These are phyloP conservation scores for Melanotaenia nigrans DNA, from an alignment of 2,797 vertebrate genomes.

Conservation along the genomic window DNA sequence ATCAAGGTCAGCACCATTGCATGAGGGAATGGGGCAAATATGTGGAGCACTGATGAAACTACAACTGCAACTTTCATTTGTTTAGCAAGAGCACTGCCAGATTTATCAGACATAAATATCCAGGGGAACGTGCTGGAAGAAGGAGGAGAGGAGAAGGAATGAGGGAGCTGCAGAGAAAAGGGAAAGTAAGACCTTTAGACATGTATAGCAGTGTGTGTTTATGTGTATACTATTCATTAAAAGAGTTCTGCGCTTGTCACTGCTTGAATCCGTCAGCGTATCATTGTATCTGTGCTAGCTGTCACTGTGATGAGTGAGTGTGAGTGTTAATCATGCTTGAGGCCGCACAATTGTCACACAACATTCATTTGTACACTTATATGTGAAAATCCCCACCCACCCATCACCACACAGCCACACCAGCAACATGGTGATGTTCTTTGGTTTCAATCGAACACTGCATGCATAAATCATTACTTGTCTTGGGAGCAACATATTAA, in stretches of 20 bases:
- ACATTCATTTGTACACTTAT: conserved; percentile 33
- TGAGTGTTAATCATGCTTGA: conserved; percentile 17
- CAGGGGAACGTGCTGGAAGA: conserved; percentile 47
- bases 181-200: conserved; percentile 41
- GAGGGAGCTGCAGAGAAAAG: conserved; percentile 33
- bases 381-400: neutral
- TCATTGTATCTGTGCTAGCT: conserved; percentile 44
- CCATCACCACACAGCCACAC: conserved; percentile 1
- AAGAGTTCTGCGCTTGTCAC: conserved; percentile 48
- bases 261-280: conserved; percentile 52
- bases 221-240: conserved; percentile 65
- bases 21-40: conserved; percentile 46
- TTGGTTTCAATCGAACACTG: conserved; percentile 19
- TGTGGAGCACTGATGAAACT: conserved; percentile 63
- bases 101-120: conserved; percentile 73
- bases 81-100: conserved; percentile 63
- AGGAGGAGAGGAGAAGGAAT: conserved; percentile 33
- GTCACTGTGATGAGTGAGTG: conserved; percentile 56
- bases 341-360: conserved; percentile 27
- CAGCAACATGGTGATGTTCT: conserved; percentile 25
- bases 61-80: conserved; percentile 70
- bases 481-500: conserved; percentile 59
- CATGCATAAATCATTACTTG: conserved; percentile 53
- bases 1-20: conserved; percentile 64
- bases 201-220: conserved; percentile 21